Evolutionary conservation across 2,113 vertebrate species (phyloP).

Genomic region (Equus quagga): DNA sequence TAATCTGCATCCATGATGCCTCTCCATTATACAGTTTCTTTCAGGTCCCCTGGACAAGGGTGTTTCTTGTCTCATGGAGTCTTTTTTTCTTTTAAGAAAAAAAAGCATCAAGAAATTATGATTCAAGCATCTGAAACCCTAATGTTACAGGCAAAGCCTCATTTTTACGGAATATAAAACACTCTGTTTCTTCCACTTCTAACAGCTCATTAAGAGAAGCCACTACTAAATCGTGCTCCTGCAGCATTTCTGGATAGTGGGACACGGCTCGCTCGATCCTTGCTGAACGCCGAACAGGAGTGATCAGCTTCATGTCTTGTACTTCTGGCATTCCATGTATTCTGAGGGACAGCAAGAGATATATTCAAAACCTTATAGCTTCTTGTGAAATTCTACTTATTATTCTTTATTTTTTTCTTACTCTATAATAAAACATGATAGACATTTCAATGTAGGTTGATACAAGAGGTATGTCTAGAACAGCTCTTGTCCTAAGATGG

Average conservation of each 20-base stretch:
- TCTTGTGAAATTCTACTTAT: background rate
- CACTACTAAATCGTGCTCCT: slow-evolving; percentile 85
- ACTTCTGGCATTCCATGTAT: background rate
- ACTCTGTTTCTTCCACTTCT: slow-evolving; percentile 73
- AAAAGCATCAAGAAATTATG: slow-evolving; percentile 22
- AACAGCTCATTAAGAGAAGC: slow-evolving; percentile 85
- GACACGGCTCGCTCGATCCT: slow-evolving; percentile 71
- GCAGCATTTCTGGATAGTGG: slow-evolving; percentile 82
- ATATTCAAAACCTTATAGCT: background rate
- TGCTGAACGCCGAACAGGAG: slow-evolving; percentile 84
- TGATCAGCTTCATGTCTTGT: slow-evolving; percentile 82
- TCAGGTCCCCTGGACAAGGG: background rate
- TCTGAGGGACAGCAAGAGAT: slow-evolving; percentile 57
- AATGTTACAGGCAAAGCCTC: slow-evolving; percentile 82
- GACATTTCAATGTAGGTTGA: background rate
- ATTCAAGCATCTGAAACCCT: slow-evolving; percentile 64
- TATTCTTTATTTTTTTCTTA: background rate
- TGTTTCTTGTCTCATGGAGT: background rate
- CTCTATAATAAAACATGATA: background rate
- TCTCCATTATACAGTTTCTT: background rate
- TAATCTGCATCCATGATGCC: background rate
- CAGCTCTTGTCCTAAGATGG: background rate
- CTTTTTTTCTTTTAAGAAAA: background rate
- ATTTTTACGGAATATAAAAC: slow-evolving; percentile 85
- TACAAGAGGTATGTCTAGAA: background rate